Base-by-base conservation (phyloP, 2,888 invertebrate species). In the Spodoptera littoralis region DNA sequence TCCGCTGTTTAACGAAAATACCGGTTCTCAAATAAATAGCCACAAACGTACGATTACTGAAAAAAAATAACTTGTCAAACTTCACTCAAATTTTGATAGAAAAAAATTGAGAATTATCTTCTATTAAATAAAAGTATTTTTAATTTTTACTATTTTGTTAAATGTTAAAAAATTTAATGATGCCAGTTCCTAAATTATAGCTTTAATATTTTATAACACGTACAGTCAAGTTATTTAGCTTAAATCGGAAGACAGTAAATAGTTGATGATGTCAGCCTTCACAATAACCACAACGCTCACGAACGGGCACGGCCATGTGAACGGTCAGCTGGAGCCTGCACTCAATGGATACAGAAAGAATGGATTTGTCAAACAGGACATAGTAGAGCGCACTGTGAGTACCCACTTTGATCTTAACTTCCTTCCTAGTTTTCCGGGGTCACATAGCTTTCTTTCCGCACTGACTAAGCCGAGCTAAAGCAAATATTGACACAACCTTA, bases 201-300 rank as follows among this genome's bases (percentile, higher is more conserved):
- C 50, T 69, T 72, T 72, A 70, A 71, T 71, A 66, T 71, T 70
- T 68, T 63, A 65, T 54, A 36, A 64, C 48, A 60, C 52, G 52
- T 70, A 63, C 51, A 45, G 41, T 59, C 62, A 56, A 59, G 50
- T 60, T 65, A 30, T 57, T 71, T 58, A 48, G 43, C 54, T 70
- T 57, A 49, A 63, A 60, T 69, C 61, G 66, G 69, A 64, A 76
- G 69, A 62, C 59, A 67, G 53, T 68, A 76, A 73, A 79, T 76
- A 72, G 68, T 85, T 81, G 68, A 89, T 82, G 79, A 92, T 93
- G 92, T 91, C 93, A 84, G 85, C 93, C 65, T 75, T 92, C 69
- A 93, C 93, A 66, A 86, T 93, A 83, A 92, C 93, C 56, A 91
- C 92, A 49, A 92, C 91, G 54, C 86, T 92, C 60, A 90, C 88